Evolutionary conservation across 2,113 vertebrate species (phyloP).

Genomic region (Anseranas semipalmata): DNA sequence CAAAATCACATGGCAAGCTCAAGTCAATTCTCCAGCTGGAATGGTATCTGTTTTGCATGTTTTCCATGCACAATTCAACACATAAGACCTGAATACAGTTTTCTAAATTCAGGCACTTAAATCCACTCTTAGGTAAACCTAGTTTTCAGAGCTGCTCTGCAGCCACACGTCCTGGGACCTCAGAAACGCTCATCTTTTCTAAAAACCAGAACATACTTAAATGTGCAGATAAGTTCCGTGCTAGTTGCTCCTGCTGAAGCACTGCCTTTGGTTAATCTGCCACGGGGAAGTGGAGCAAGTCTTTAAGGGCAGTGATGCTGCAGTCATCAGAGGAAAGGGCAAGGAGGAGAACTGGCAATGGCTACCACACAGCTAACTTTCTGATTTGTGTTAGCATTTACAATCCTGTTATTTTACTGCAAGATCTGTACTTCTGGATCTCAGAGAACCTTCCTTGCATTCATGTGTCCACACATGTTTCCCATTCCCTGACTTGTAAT

Average conservation of each 20-base stretch:
- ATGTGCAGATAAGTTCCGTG: background rate
- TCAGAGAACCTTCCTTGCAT: background rate
- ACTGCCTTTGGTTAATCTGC: background rate
- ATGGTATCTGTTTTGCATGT: too few species aligned
- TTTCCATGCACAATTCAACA: too few species aligned
- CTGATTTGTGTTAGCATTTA: background rate
- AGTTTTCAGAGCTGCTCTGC: too few species aligned
- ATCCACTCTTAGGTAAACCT: too few species aligned
- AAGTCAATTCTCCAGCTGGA: too few species aligned
- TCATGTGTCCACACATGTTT: background rate
- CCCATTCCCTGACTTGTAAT: background rate
- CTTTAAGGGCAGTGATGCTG: background rate
- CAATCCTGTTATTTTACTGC: background rate
- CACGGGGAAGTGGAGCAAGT: fast-evolving
- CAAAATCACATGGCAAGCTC: too few species aligned
- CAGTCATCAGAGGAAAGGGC: background rate
- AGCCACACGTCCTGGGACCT: too few species aligned
- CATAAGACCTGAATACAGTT: too few species aligned
- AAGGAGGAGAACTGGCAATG: background rate
- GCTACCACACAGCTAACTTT: fast-evolving
- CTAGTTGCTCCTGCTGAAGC: background rate
- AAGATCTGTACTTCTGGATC: background rate
- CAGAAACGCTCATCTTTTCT: too few species aligned
- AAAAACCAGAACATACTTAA: too few species aligned
- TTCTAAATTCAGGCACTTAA: too few species aligned